Base-by-base conservation (phyloP, 23 tunicate genomes). In the Corella eumyota region DNA sequence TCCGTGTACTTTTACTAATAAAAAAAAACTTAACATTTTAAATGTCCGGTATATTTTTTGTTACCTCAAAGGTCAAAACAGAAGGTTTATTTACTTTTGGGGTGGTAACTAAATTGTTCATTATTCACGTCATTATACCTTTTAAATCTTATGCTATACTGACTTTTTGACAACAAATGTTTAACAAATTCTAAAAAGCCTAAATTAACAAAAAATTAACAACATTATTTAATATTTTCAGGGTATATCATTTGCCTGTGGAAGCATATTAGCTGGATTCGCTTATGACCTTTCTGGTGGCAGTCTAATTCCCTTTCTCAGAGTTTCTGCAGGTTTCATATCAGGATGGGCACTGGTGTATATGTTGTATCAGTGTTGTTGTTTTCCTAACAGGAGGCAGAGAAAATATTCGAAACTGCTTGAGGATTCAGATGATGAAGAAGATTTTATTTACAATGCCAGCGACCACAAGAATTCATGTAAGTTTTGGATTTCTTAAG, bases 221-320 rank as follows among this genome's bases (percentile, higher is more conserved):
- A n/a, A n/a, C n/a, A n/a, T n/a, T n/a, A n/a, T n/a, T n/a, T n/a
- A n/a, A n/a, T n/a, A n/a, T 28, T 30, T 32, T 5, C 68, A 85
- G 95, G 95, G 95, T 0, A 25, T 85, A 20, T 68, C 95, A 4
- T 85, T 61, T 50, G 79, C 73, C 4, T 23, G 77, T 30, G 95
- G 95, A 25, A 71, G 85, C 62, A 30, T 85, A 22, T 23, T 77
- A 30, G 71, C 83, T 24, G 95, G 95, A 40, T 19, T 85, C 20
- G 33, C 70, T 22, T 85, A 75, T 63, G 95, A 85, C 36, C 4
- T 60, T 27, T 47, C 82, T 4, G 72, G 71, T 6, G 75, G 75
- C 2, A 61, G 68, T 31, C 68, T 85, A 1, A 36, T 33, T 13
- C 95, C 95, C 1, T 73, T 64, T 33, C 68, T 85, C 3, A 61